Evolutionary conservation across 2,113 vertebrate species (phyloP).

Genomic region (Poeciliopsis prolifica): DNA sequence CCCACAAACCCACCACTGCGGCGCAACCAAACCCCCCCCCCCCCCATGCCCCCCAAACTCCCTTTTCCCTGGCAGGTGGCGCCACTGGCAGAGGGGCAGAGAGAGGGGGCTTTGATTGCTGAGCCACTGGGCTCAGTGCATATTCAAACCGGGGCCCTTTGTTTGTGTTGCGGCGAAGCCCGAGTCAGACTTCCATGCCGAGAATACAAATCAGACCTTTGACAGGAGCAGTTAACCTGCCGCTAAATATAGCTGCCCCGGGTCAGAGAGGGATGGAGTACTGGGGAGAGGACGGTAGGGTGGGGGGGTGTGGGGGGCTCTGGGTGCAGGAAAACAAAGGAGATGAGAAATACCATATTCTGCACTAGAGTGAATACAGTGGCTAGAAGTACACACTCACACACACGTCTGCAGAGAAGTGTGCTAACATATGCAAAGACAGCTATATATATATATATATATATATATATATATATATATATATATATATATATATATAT

Average conservation of each 20-base stretch:
- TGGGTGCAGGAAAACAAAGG: conserved; percentile 50
- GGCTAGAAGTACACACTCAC: conserved; percentile 11
- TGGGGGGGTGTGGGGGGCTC: conserved; percentile 5
- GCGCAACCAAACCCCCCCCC: too few species aligned
- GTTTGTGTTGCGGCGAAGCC: conserved; percentile 76
- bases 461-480: too few species aligned
- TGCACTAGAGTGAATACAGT: conserved; percentile 5
- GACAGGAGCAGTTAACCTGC: conserved; percentile 82
- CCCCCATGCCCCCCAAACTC: conserved; percentile 12
- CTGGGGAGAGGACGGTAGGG: conserved; percentile 23
- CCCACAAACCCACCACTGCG: neutral
- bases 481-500: too few species aligned
- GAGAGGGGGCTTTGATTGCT: conserved; percentile 78
- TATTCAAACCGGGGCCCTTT: conserved; percentile 79
- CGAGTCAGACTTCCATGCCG: conserved; percentile 76
- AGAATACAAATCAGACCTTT: conserved; percentile 84
- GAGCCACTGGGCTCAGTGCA: conserved; percentile 75
- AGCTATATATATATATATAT: conserved; percentile 36
- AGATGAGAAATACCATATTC: conserved; percentile 15
- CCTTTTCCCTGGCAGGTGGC: conserved; percentile 76
- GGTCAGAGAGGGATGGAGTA: conserved; percentile 66
- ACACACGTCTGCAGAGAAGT: conserved; percentile 38
- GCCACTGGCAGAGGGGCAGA: conserved; percentile 69
- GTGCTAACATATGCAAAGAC: conserved; percentile 49
- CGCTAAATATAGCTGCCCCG: conserved; percentile 80